A percentile compares a stretch with the other conserved stretches of the same genome.
These are phyloP conservation scores for Athalia rosae DNA, from an alignment of 2,888 invertebrate genomes.

Conservation along the genomic window DNA sequence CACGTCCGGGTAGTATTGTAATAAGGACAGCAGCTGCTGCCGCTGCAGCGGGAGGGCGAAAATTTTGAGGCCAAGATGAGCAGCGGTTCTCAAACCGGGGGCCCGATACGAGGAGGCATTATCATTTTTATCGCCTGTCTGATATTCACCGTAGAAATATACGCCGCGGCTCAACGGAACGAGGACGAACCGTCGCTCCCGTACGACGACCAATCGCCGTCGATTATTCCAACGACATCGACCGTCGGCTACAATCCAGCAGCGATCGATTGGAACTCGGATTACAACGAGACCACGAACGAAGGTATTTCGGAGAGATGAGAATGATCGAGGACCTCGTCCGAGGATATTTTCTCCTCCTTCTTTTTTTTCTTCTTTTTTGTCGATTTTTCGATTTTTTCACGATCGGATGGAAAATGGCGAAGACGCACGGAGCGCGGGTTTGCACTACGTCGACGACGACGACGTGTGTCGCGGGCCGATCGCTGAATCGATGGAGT, in stretches of 20 bases:
- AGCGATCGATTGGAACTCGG: not conserved
- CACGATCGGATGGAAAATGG: no score
- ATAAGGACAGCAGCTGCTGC: not conserved
- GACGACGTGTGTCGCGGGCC: no score
- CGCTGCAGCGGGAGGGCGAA: conserved; percentile 51
- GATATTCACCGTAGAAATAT: conserved; percentile 52
- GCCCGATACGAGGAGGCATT: conserved; percentile 54
- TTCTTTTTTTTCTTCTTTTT: no score
- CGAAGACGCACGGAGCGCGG: no score
- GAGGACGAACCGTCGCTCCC: conserved; percentile 48
- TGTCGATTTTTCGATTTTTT: no score
- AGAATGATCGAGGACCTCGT: no score
- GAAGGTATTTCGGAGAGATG: not conserved
- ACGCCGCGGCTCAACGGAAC: conserved; percentile 51
- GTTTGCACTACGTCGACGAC: no score
- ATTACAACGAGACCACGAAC: conserved; percentile 14
- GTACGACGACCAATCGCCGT: conserved; percentile 25
- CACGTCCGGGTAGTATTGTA: not conserved
- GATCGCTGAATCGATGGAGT: no score
- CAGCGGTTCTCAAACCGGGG: conserved; percentile 54
- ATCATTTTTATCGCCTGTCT: conserved; percentile 46
- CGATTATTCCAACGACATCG: conserved; percentile 30
- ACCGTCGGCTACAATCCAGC: conserved; percentile 15
- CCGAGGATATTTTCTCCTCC: no score
- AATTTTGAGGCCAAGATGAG: conserved; percentile 64